Evolutionary conservation across 2,113 vertebrate species (phyloP), one percentile per base, ranked within the genome.

Genomic region (Agapornis roseicollis): DNA sequence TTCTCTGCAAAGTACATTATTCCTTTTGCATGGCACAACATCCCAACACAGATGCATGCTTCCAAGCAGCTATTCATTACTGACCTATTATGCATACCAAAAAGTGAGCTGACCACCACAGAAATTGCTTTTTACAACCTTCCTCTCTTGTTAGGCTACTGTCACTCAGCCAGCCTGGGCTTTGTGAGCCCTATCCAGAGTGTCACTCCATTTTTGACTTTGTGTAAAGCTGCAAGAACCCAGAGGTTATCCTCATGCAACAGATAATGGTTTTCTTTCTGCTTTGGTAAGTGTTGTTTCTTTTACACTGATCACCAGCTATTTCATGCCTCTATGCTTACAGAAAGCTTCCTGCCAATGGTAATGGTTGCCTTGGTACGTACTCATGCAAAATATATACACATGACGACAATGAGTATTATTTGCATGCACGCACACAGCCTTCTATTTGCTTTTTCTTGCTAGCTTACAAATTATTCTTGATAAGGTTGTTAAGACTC

Each of bases 1-100:
- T 83, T 4, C 20, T 77, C 49, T 77, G 42, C 64, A 64, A 61
- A 77, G 15, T 3, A 23, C 5, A 2, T 50, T 68, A 33, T 49
- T 70, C 17, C 31, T 15, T 81, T 76, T 24, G 29, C 23, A 12
- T 41, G 70, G 33, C 42, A 72, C 37, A 58, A 22, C 11, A 10
- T 71, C 15, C 56, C 33, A 50, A 13, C 35, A 56, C 8, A 24
- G 20, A 7, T 1, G 0, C n/a, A 20, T 0, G 0, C 5, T 68
- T 77, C 69, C 42, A 31, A 17, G 7, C 1, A 52, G 7, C 47
- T 89, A 12, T 20, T 24, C 2, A 0, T 41, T 69, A 17, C 35
- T 61, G 52, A 65, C n/a, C 3, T 19, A 1, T 33, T 31, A 23
- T 4, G 15, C 24, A 37, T 31, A n/a, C 4, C 37, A 61, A 65